phyloP scores from a whole-genome alignment of 2,113 vertebrate species.

The Pluvianellus socialis region DNA sequence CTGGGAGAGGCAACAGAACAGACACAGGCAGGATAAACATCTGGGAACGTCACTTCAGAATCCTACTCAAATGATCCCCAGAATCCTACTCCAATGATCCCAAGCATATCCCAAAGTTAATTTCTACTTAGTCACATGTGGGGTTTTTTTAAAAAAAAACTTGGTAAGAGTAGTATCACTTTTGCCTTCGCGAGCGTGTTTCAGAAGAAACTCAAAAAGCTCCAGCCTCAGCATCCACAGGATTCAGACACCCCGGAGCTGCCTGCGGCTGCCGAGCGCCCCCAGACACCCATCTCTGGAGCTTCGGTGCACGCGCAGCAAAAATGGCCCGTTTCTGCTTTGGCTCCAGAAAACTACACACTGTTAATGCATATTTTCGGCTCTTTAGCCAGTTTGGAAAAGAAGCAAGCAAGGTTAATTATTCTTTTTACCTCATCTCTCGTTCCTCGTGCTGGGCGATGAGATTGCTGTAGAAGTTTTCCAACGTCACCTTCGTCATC shows the following conservation, averaged over 20 bases:
- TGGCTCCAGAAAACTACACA: neutral
- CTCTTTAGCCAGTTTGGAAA: neutral
- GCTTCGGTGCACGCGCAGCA: neutral
- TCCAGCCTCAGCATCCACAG: too few species aligned
- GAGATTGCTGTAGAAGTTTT: constrained; percentile 98
- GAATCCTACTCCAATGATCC: neutral
- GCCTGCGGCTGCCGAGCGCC: neutral
- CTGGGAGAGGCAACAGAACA: neutral
- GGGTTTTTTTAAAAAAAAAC: neutral
- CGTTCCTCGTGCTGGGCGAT: constrained; percentile 95
- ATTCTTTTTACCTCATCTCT: constrained; percentile 90
- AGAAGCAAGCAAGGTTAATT: neutral
- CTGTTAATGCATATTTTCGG: neutral
- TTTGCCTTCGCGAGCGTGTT: neutral
- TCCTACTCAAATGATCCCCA: neutral
- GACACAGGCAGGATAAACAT: neutral
- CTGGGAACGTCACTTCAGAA: fast-evolving
- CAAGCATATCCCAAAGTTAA: neutral
- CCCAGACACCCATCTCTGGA: neutral
- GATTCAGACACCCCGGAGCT: neutral
- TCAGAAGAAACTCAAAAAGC: neutral
- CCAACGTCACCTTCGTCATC: constrained; percentile 97
- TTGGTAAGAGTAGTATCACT: neutral
- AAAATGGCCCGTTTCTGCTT: fast-evolving
- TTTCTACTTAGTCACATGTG: neutral